Base-by-base conservation (phyloP, 2,113 vertebrate species). In the Lonchura striata region DNA sequence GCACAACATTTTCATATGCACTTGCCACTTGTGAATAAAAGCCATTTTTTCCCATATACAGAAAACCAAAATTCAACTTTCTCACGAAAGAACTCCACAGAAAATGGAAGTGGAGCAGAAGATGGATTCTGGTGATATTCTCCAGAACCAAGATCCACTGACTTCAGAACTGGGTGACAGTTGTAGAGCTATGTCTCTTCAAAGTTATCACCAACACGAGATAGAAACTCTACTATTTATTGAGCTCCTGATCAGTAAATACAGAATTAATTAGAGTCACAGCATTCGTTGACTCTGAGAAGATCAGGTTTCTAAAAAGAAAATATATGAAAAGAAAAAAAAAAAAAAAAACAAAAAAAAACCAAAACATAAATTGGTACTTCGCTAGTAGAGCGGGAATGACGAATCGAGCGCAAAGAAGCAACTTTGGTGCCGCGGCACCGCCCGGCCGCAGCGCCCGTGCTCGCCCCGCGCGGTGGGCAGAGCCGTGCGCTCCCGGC, bases 341-440 rank as follows among this genome's bases (percentile, higher is more conserved):
- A 5, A 57, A 49, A 4, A 0, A n/a, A n/a, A 24, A 35, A 59
- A 54, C 13, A 60, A 15, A 31, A 35, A 41, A 5, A 5, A 57
- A 49, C 3, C 1, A 11, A 18, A 10, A 4, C 5, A 65, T 4
- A 25, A 66, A 54, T 4, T 2, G 15, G 11, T 35, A 13, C 13
- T 66, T 54, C 0, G 42, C 6, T 5, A 30, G 50, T 2, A 42
- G 76, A n/a, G 59, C 2, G 18, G 28, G 46, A 33, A 61, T 1
- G 66, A 15, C 0, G 16, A 30, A 21, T 0, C 4, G 60, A 75
- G 49, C 70, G 2, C 1, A 2, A 33, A 30, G 63, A 53, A 3
- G 12, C 20, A 21, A 4, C 14, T 59, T 10, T 1, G 3, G 22
- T 3, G 47, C 8, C 3, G 68, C 0, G 64, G 63, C 6, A n/a